Conservation (phyloP, 2,888 invertebrate genomes). For the Eupithecia vulgata region DNA sequence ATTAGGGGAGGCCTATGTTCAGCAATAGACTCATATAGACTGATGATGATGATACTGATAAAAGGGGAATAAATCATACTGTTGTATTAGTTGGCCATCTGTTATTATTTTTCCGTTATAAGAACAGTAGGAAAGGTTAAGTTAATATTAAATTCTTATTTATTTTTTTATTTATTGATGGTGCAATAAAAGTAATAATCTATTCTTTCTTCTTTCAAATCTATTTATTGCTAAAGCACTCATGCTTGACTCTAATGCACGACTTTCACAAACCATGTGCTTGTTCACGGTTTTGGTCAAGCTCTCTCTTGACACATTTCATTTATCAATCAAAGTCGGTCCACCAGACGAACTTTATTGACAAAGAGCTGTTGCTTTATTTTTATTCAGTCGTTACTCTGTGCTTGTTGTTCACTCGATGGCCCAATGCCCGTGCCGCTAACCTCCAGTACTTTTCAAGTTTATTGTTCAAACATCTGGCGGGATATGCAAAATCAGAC, state of each 20-base stretch:
- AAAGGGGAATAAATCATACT: neutral
- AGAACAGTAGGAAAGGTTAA: neutral
- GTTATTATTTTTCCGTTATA: neutral
- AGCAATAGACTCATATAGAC: too few relatives aligned
- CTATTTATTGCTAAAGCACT: neutral
- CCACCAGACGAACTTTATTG: neutral
- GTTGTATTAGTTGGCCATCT: neutral
- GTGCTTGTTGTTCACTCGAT: neutral
- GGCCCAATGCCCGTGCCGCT: constrained; percentile 7
- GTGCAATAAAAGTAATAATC: too few relatives aligned
- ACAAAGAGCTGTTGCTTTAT: neutral
- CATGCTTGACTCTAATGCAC: too few relatives aligned
- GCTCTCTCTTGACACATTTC: neutral
- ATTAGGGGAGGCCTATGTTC: too few relatives aligned
- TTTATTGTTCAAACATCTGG: constrained; percentile 79
- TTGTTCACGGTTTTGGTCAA: neutral
- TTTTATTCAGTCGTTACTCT: neutral
- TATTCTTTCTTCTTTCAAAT: too few relatives aligned
- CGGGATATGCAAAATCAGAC: constrained; percentile 76
- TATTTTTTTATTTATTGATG: too few relatives aligned
- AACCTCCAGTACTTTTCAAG: constrained; percentile 61
- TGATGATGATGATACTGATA: neutral
- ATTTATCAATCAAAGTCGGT: neutral
- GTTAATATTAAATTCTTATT: too few relatives aligned
- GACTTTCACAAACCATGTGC: neutral